Percentiles rank a stretch among this genome's conserved stretches.
phyloP scores from a whole-genome alignment of 2,113 vertebrate genomes.

The Microtus richardsoni region DNA sequence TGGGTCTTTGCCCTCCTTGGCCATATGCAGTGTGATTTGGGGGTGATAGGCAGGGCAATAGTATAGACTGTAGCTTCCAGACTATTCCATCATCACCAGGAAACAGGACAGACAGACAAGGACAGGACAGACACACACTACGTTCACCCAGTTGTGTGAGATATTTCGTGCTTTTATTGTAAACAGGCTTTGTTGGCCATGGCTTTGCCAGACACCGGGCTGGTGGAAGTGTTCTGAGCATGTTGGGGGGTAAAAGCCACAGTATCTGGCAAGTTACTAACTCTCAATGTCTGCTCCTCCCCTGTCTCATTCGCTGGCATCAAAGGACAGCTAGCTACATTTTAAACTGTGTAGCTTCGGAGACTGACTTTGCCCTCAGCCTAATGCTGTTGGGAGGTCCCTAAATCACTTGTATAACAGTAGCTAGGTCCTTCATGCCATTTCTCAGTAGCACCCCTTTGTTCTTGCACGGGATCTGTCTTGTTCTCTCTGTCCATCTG shows the following conservation, averaged over 20 bases:
- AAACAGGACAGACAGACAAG: too few species aligned
- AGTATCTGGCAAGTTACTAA: too few species aligned
- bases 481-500: neutral
- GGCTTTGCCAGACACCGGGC: neutral
- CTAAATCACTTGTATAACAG: too few species aligned
- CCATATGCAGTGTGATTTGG: neutral
- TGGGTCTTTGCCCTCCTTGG: neutral
- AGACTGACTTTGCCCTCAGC: neutral
- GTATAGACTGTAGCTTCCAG: neutral
- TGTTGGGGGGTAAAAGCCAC: rapidly evolving
- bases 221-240: neutral
- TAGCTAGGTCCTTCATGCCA: too few species aligned
- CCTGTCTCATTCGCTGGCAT: too few species aligned
- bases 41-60: too few species aligned
- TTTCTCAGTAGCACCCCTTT: neutral
- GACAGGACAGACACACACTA: too few species aligned
- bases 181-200: neutral
- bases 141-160: neutral
- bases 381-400: neutral
- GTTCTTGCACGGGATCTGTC: too few species aligned
- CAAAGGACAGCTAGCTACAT: neutral
- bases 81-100: too few species aligned
- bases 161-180: neutral
- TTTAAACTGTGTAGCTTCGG: neutral
- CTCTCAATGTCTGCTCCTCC: neutral